Evolutionary conservation across 2,797 vertebrate genomes (phyloP), one percentile per base, ranked within the genome.

Genomic region (Myotis pilosus): DNA sequence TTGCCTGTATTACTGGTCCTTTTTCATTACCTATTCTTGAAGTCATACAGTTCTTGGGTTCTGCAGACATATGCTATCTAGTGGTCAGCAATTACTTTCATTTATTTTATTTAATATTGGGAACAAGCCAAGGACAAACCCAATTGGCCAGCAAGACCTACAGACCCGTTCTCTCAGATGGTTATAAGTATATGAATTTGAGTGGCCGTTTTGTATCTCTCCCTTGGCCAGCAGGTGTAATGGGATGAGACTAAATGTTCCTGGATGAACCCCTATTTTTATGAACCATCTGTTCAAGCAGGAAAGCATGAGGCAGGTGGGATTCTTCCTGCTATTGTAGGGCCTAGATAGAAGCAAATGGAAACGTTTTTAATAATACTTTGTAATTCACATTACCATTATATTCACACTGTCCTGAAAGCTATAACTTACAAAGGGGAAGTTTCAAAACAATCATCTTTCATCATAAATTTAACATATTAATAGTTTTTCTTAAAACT

Each of bases 191-290:
- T 47, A 12, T 51, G 44, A 51, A 75, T 60, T 23, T 2, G 28
- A 88, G 25, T 17, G 2, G 47, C 49, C 62, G 2, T 55, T 82
- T 53, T 47, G 57, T 49, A 66, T 79, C 64, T 72, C n/a, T 89
- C 60, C 75, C 30, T 85, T 51, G 84, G 55, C 41, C 28, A 30
- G 91, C 23, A 85, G 13, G 62, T 68, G 66, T 74, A 96, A 95
- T 87, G 53, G n/a, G 2, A 96, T 89, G 60, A 92, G 30, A 91
- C 93, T 74, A 94, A 89, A 87, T 81, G 89, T 91, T 89, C 71
- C 71, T 95, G 60, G 5, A 53, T 89, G 66, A 95, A 13, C 20
- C 25, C n/a, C 74, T 41, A 72, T 2, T 51, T 95, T 95, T 84
- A 87, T 74, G 84, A 93, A 57, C 64, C 93, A 92, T 94, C 55